Evolutionary conservation across 2,113 vertebrate genomes (phyloP), one percentile per base, ranked within the genome.

Genomic region (Pterophyllum scalare): DNA sequence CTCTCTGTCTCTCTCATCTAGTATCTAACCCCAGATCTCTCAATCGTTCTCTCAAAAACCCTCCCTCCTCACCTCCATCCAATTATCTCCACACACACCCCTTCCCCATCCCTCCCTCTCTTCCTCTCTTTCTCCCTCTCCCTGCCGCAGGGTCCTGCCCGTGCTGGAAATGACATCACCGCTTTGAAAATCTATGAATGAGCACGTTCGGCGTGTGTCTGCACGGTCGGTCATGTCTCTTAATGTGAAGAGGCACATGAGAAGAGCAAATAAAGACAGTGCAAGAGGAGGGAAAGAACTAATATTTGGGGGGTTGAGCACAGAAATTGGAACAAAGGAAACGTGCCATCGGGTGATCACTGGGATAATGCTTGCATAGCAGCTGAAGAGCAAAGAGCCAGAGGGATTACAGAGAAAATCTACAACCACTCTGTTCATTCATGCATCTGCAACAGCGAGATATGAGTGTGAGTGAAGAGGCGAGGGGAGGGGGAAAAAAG

Each of bases 101-200:
- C 14, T 11, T 59, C 75, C 38, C 35, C 15, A 38, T 56, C 52
- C 26, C 40, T 54, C 59, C 13, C 58, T 59, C 35, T 35, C 43
- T 75, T 60, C 15, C 62, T 64, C 64, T 64, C 1, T 26, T 70
- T 70, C 65, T 28, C 38, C 19, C 59, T 56, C 82, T 78, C 60
- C 60, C 38, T 78, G 84, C 89, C 91, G 90, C 90, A 89, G 82
- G 82, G 17, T 65, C 61, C 80, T 74, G 85, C 62, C 80, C 75
- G 70, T 3, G 57, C 87, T 79, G 24, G 85, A 33, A 52, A 92
- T 93, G 89, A 94, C 90, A 91, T 93, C 92, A 93, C 84, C 33
- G 6, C 15, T 89, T 35, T 77, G 86, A 74, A 85, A 91, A 86
- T 77, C 20, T 80, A 77, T 94, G 89, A 92, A 93, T 93, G 88